phyloP scores from a whole-genome alignment of 1,140 invertebrate genomes.

The Amphibalanus amphitrite region DNA sequence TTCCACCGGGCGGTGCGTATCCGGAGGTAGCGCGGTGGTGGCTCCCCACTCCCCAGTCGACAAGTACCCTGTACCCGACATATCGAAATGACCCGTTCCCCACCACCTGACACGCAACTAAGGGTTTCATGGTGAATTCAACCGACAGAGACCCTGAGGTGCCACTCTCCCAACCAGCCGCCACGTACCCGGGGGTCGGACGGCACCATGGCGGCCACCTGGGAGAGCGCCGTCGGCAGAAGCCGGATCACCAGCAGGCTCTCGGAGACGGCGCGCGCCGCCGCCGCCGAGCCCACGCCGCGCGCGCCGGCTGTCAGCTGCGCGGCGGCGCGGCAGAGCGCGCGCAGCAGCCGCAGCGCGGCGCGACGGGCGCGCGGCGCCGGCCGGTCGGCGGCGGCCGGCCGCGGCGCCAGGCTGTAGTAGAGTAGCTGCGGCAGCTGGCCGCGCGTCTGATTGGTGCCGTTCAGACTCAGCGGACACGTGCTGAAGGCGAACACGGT shows the following conservation, averaged over 20 bases:
- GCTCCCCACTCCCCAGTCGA: no score
- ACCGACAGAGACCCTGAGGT: no score
- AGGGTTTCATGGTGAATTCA: no score
- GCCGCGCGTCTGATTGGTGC: conserved; percentile 77
- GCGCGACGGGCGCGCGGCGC: conserved; percentile 53
- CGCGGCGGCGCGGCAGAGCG: conserved; percentile 50
- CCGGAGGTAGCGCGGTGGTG: no score
- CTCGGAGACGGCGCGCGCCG: conserved; percentile 37
- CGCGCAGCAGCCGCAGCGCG: conserved; percentile 47
- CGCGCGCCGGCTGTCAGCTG: conserved; percentile 50
- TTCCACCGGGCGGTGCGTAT: no score
- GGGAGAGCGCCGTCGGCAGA: conserved; percentile 56
- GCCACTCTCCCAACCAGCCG: no score
- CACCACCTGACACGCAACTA: no score
- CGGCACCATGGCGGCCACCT: conserved; percentile 58
- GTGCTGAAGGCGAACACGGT: conserved; percentile 79
- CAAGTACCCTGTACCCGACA: no score
- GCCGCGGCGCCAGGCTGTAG: conserved; percentile 49
- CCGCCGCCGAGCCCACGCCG: conserved; percentile 30
- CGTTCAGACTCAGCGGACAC: conserved; percentile 84
- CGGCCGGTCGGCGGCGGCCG: conserved; percentile 75
- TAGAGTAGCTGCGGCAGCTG: conserved; percentile 91
- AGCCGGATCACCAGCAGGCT: conserved; percentile 50
- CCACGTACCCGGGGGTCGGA: conserved; percentile 55
- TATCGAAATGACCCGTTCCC: no score